These are phyloP conservation scores for Pseudanteris insignis DNA, from an alignment of 2,888 invertebrate species.

Conservation along the genomic window DNA sequence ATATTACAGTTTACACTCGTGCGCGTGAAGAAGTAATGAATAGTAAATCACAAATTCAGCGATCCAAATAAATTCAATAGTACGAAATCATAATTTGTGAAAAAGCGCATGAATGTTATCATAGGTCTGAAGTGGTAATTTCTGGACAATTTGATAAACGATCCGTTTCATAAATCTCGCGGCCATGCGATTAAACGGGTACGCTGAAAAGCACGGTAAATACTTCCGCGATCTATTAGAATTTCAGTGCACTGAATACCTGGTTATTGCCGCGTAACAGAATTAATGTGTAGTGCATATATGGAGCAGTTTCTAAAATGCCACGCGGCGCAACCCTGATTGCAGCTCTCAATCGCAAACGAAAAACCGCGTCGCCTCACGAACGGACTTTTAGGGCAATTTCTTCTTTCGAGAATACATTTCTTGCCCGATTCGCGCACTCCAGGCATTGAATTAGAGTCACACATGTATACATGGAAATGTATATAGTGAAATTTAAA, in stretches of 20 bases:
- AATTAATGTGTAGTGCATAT: constrained; percentile 28
- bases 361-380: constrained; percentile 4
- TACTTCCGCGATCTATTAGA: constrained; percentile 48
- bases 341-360: constrained; percentile 1
- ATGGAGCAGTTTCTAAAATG: constrained; percentile 35
- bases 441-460: too few relatives aligned
- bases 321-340: constrained; percentile 14
- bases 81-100: too few relatives aligned
- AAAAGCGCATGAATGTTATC: too few relatives aligned
- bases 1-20: too few relatives aligned
- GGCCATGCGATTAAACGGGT: constrained; percentile 19
- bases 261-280: constrained; percentile 54
- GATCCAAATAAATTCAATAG: too few relatives aligned
- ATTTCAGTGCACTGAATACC: constrained; percentile 58
- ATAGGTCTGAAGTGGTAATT: constrained; percentile 10
- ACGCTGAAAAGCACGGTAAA: constrained; percentile 41
- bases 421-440: too few relatives aligned
- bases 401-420: too few relatives aligned
- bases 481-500: too few relatives aligned
- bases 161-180: constrained; percentile 35
- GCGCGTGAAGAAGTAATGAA: too few relatives aligned
- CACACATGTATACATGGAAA: too few relatives aligned
- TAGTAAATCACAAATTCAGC: too few relatives aligned
- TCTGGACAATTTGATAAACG: constrained; percentile 19
- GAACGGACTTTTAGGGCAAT: too few relatives aligned